Evolutionary conservation across 2,797 vertebrate genomes (phyloP), one percentile per base, ranked within the genome.

Genomic region (Adelosebastes latens): DNA sequence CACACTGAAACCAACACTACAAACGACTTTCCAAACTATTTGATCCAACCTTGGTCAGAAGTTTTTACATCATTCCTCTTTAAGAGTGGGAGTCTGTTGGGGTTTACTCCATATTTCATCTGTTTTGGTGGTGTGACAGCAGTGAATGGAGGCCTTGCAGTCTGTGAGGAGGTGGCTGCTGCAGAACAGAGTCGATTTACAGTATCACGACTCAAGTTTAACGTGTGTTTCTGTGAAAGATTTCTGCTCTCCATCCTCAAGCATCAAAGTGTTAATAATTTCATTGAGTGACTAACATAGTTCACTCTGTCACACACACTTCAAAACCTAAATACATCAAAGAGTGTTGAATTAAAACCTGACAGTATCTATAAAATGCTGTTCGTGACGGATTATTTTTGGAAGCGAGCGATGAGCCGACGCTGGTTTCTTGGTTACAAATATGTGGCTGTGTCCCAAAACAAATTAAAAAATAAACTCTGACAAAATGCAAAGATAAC

Each of bases 281-380:
- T 53, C 27, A 75, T 32, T 31, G 71, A 63, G 59, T 77, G 16
- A 73, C 75, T 77, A 73, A 65, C 27, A 68, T 53, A 65, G 71
- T 64, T 77, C 61, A 56, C 52, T 58, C 60, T 22, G 55, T 79
- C 46, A 49, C 46, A 49, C 46, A 60, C 62, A 67, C 82, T 85
- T 89, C 79, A 85, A 83, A 86, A 73, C 56, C 31, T 32, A 22
- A 65, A 84, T 80, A 81, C 64, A 81, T 82, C 73, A 89, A 84
- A 80, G 70, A 25, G 36, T 16, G 56, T 77, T 75, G 65, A 71
- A 89, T 77, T 39, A 79, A 70, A 75, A 68, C 31, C 65, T 64
- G 77, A 86, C 61, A 66, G 59, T n/a, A 36, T 81, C 72, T 84
- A 39, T 75, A 46, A 80, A 78, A 79, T 16, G 42, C 32, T 53